Base-by-base conservation (phyloP, 2,888 invertebrate genomes). In the Latrodectus elegans region DNA sequence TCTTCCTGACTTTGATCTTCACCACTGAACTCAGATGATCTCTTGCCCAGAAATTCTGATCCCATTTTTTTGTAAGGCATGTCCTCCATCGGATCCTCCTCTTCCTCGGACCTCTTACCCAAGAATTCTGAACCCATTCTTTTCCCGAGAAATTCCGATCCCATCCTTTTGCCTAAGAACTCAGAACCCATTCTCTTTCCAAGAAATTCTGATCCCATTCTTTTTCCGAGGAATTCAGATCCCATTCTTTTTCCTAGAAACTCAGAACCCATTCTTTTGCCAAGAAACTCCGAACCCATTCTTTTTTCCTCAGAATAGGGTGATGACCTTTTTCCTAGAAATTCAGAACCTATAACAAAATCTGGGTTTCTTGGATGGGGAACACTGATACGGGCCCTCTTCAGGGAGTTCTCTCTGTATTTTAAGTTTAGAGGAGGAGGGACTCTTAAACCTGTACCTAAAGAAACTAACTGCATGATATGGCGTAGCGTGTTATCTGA, bases 1-100 rank as follows among this genome's bases (percentile, higher is more conserved):
- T 60, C 67, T 68, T 17, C 67, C 67, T 68, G 22, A 22, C 67
- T 26, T 22, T 68, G 10, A 8, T 68, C 68, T 55, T 53, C 52
- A 8, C 38, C 22, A 60, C 51, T 14, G 74, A 74, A 17, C 6
- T 68, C 68, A 53, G 38, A 64, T 12, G 71, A 88, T 55, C 89
- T 77, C 82, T 90, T 90, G 14, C 90, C 90, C 78, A 90, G 84
- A 74, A 90, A 90, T 71, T 90, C 90, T 0, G 90, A 90, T 9
- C 90, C 90, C 90, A 90, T 90, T 72, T 90, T 74, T 77, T 90
- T 90, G 11, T 15, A 83, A 68, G 64, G 79, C 49, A 14, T 38
- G 14, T 52, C 81, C 9, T 88, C 89, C 83, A 53, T 81, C 79
- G 70, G 88, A 68, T n/a, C 55, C 4, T 73, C 55, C 4, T 82